These are phyloP conservation scores for Zhengitettix transpicula DNA, from an alignment of 2,888 invertebrate species.

Conservation along the genomic window DNA sequence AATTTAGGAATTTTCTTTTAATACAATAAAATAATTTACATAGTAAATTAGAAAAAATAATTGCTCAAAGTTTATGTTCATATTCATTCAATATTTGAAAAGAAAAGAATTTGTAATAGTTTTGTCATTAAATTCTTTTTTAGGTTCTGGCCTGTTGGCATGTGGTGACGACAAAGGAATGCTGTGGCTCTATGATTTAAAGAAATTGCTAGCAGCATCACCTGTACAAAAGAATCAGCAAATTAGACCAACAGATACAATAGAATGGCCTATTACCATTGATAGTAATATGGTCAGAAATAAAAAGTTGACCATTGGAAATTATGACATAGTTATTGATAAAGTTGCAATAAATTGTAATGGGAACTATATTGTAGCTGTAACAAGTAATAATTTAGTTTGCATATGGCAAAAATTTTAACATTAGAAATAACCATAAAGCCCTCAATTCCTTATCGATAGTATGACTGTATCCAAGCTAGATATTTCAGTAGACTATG, in stretches of 20 bases:
- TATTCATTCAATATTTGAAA: background rate
- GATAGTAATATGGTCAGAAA: constrained; percentile 17
- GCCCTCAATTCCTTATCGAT: too few species aligned
- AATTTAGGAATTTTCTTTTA: too few species aligned
- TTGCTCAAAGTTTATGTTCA: too few species aligned
- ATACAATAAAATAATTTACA: too few species aligned
- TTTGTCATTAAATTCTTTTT: constrained; percentile 7
- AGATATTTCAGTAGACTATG: too few species aligned
- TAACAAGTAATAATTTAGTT: constrained; percentile 24
- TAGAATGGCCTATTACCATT: constrained; percentile 20
- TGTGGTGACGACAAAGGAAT: constrained; percentile 23
- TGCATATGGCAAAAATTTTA: constrained; percentile 18
- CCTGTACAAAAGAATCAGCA: background rate
- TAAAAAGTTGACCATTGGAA: constrained; percentile 20
- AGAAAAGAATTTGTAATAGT: background rate
- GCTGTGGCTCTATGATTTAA: constrained; percentile 20
- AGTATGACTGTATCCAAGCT: too few species aligned
- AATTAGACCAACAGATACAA: constrained; percentile 14
- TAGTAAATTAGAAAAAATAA: too few species aligned
- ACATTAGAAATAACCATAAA: too few species aligned
- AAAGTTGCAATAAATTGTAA: constrained; percentile 18
- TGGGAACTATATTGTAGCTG: constrained; percentile 20
- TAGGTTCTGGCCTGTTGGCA: constrained; percentile 18
- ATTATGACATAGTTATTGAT: constrained; percentile 21
- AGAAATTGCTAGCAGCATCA: background rate